Evolutionary conservation across 2,888 invertebrate species (phyloP).

Genomic region (Piscicola geometra): DNA sequence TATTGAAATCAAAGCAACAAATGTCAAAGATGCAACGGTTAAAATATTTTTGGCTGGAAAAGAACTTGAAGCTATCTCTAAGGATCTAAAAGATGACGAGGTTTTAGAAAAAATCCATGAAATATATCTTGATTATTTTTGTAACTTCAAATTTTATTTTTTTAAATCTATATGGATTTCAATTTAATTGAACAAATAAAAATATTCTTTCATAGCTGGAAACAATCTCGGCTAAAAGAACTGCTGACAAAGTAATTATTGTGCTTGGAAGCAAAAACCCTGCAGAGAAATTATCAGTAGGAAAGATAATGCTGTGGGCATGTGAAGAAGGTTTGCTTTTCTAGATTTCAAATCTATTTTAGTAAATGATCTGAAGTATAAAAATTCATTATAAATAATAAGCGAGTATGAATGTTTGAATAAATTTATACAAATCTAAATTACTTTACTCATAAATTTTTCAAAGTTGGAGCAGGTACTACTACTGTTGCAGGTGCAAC

Average conservation of each 20-base stretch:
- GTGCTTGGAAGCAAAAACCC: constrained; percentile 5
- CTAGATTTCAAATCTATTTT: too few relatives aligned
- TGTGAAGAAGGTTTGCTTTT: constrained; percentile 29
- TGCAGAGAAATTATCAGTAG: too few relatives aligned
- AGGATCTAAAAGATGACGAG: not conserved
- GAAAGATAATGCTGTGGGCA: constrained; percentile 25
- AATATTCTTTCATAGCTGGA: constrained; percentile 11
- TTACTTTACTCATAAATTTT: not conserved
- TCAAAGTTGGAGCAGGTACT: not conserved
- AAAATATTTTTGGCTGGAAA: not conserved
- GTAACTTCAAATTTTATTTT: too few relatives aligned
- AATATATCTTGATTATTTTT: too few relatives aligned
- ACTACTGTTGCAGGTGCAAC: not conserved
- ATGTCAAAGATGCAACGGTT: not conserved
- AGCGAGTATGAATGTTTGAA: too few relatives aligned
- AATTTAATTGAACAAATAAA: too few relatives aligned
- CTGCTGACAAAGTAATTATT: not conserved
- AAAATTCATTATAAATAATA: too few relatives aligned
- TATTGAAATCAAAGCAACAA: constrained; percentile 14
- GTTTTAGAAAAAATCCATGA: too few relatives aligned
- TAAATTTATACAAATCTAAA: not conserved
- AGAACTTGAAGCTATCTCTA: not conserved
- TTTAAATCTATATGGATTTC: too few relatives aligned
- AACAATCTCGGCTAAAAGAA: not conserved
- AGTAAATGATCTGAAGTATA: too few relatives aligned